phyloP scores from a whole-genome alignment of 2,797 vertebrate genomes.

The Cynopterus sphinx region DNA sequence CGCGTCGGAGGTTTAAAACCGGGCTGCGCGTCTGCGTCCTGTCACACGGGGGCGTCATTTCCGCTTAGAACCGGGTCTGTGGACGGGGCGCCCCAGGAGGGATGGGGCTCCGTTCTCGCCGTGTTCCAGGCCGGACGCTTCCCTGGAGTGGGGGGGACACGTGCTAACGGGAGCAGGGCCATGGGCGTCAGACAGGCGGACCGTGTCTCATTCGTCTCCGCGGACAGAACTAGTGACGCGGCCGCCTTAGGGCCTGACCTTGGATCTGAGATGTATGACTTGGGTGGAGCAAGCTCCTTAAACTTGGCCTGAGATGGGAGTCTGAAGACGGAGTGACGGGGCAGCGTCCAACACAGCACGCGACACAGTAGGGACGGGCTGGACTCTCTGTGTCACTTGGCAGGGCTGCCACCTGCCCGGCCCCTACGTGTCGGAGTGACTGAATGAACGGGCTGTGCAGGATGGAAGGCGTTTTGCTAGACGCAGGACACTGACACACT shows the following conservation, averaged over 20 bases:
- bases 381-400: not conserved
- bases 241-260: not conserved
- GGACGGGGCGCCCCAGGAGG: not conserved
- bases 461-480: no score
- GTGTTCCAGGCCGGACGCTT: fast-evolving
- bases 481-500: not conserved
- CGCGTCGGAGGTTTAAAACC: not conserved
- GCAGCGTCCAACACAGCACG: not conserved
- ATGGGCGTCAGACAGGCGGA: not conserved
- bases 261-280: not conserved
- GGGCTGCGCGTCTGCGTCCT: fast-evolving
- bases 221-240: not conserved
- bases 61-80: not conserved
- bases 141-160: not conserved
- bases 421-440: not conserved
- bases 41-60: conserved; percentile 70
- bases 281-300: not conserved
- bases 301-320: not conserved
- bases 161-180: not conserved
- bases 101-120: not conserved
- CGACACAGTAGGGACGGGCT: not conserved
- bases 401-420: not conserved
- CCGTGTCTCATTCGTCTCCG: not conserved
- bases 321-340: not conserved
- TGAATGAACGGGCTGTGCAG: not conserved